These are phyloP conservation scores for Microtus oregoni DNA, from an alignment of 2,113 vertebrate species.

Conservation along the genomic window DNA sequence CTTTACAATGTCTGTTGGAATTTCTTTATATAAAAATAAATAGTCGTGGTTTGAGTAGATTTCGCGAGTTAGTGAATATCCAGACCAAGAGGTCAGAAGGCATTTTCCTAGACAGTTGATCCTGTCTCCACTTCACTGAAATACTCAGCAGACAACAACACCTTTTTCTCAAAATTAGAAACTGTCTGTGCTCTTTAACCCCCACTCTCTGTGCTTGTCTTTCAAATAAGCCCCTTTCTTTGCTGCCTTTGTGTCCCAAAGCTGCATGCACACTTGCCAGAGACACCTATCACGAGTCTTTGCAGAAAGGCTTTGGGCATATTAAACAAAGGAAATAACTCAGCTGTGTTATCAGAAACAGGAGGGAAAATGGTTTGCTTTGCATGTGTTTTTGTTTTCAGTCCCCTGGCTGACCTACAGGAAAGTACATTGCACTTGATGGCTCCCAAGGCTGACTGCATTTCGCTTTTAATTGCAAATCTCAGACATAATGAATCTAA, in stretches of 20 bases:
- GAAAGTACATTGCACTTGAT: background rate
- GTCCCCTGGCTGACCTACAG: conserved; percentile 16
- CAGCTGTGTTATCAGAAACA: conserved; percentile 26
- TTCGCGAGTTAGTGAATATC: background rate
- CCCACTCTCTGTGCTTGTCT: background rate
- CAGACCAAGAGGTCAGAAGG: background rate
- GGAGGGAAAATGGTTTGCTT: background rate
- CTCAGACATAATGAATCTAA: background rate
- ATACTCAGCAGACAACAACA: background rate
- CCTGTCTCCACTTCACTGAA: background rate
- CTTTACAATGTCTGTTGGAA: conserved; percentile 59
- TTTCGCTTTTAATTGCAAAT: conserved; percentile 65
- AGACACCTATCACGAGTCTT: background rate
- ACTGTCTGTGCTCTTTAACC: background rate
- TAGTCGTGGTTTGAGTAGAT: background rate
- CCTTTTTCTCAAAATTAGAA: conserved; percentile 23
- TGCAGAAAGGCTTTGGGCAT: conserved; percentile 20
- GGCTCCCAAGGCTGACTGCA: background rate
- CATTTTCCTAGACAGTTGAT: conserved; percentile 37
- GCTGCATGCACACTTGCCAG: conserved; percentile 7
- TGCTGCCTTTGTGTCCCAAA: background rate
- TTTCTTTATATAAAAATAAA: conserved; percentile 44
- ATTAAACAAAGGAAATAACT: conserved; percentile 35
- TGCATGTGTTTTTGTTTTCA: background rate
- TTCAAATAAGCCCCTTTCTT: conserved; percentile 7